Base-by-base conservation (phyloP, 2,797 vertebrate genomes). In the Pristis pectinata region DNA sequence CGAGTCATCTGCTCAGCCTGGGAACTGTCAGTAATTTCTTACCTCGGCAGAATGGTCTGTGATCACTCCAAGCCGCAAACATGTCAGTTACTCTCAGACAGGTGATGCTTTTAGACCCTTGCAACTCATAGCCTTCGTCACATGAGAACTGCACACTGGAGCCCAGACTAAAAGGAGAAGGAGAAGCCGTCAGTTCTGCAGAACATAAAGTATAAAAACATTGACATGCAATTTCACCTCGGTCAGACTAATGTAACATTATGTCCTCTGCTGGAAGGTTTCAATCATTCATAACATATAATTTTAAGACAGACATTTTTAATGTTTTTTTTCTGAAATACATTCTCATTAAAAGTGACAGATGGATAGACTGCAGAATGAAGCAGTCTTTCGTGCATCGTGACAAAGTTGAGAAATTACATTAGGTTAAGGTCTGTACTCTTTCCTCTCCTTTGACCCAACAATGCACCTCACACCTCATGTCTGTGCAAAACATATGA, bases 61-160 rank as follows among this genome's bases (percentile, higher is more conserved):
- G 99, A 96, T 99, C 99, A 53, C 99, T 99, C 99, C 99, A 99
- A 30, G 99, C 99, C 0, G 99, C 98, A 34, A 99, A 99, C 96
- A 99, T 98, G 97, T 99, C 99, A 0, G 98, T 99, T 96, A 99
- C 98, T 95, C 98, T 97, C 97, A 99, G 98, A 95, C 99, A 99
- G 96, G 98, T 99, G 97, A 99, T 99, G 97, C 98, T 98, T 96
- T 99, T 99, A 95, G 99, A 99, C 85, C 99, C 99, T 96, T 99
- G 99, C 94, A 99, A 97, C 95, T 99, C 99, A 27, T 99, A 99
- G 95, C 99, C 98, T 96, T 99, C 99, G 0, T 98, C 98, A 95
- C 99, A 99, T 96, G 98, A 98, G 97, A 99, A 99, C 96, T 99
- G 99, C 96, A 99, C 98, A 0, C 98, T 99, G 96, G 98, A 98